These are phyloP conservation scores for Anagyrus pseudococci DNA, from an alignment of 2,888 invertebrate species.

Conservation along the genomic window DNA sequence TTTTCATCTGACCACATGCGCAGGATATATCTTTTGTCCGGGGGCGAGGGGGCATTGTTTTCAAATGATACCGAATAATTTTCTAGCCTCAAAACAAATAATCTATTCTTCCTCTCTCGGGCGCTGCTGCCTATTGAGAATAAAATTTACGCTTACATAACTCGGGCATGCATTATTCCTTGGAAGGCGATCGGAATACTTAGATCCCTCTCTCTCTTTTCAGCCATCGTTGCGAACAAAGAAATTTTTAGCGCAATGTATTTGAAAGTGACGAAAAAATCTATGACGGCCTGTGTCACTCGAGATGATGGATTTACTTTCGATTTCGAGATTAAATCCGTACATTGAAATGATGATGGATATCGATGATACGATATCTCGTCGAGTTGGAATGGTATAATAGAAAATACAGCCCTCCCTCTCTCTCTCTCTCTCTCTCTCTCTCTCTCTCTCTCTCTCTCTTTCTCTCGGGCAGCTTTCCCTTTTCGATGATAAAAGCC, in stretches of 20 bases:
- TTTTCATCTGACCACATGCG: background rate
- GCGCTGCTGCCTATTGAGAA: background rate
- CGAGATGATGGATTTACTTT: no score
- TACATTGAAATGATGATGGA: no score
- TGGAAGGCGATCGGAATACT: background rate
- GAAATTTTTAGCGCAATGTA: background rate
- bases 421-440: no score
- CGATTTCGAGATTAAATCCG: no score
- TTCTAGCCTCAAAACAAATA: background rate
- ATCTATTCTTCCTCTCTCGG: background rate
- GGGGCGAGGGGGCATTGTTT: constrained; percentile 15
- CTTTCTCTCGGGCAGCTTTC: no score
- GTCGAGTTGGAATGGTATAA: no score
- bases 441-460: no score
- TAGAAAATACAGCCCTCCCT: no score
- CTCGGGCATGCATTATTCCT: background rate
- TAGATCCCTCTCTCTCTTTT: background rate
- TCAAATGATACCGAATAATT: constrained; percentile 29
- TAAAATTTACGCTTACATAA: constrained; percentile 8
- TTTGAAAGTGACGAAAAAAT: background rate
- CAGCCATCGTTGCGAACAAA: background rate
- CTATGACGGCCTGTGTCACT: no score
- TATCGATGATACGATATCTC: no score
- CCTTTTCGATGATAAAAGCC: background rate
- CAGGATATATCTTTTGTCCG: constrained; percentile 1